Conservation (phyloP, 2,797 vertebrate genomes). For the Poliocrania exsul region DNA sequence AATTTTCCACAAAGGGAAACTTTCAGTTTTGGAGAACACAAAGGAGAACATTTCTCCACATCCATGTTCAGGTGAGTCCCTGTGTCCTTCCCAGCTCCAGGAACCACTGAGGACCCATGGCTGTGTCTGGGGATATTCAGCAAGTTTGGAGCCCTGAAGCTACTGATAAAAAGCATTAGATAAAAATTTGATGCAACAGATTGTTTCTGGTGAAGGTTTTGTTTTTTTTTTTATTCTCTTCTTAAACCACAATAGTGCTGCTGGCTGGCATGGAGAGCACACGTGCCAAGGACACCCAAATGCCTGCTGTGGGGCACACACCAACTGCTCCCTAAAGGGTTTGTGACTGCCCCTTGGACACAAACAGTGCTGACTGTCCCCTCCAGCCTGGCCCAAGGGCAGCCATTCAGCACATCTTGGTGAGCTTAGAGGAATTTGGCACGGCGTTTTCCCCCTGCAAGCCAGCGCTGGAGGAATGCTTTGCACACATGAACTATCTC, state of each 20-base stretch:
- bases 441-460: conserved; percentile 46
- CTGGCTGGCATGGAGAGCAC: background rate
- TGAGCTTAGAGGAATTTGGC: conserved; percentile 44
- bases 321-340: background rate
- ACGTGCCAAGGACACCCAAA: rapidly evolving
- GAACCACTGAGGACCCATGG: background rate
- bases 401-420: conserved; percentile 39
- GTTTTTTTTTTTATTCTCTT: background rate
- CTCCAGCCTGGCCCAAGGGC: background rate
- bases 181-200: background rate
- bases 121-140: background rate
- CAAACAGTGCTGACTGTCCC: background rate
- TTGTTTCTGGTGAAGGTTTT: background rate
- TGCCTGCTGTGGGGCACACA: background rate
- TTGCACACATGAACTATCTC: conserved; percentile 73
- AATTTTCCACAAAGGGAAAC: background rate
- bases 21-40: rapidly evolving
- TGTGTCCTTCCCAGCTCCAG: background rate
- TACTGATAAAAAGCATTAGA: background rate
- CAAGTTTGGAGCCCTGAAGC: background rate
- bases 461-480: conserved; percentile 51
- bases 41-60: background rate
- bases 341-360: background rate
- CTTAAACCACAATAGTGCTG: background rate
- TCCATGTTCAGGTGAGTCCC: background rate